Conservation (phyloP, 53 echinoderm and acorn worm species). For the Antedon mediterranea region DNA sequence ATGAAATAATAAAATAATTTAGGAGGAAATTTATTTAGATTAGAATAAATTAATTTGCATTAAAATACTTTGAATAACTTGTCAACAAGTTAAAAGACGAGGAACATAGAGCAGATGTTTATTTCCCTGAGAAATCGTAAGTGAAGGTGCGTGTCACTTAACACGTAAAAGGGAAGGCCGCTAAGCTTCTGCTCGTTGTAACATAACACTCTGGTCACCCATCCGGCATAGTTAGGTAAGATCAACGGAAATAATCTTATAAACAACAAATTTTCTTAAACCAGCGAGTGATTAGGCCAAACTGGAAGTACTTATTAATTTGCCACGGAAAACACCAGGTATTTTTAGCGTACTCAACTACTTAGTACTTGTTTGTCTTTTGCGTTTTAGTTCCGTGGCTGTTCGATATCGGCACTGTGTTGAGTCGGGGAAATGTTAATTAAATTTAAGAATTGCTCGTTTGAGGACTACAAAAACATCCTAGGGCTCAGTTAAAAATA, state of each 20-base stretch:
- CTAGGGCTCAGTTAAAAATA: neutral
- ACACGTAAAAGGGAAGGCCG: neutral
- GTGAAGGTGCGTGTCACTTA: neutral
- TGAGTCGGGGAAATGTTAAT: neutral
- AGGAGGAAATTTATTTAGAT: neutral
- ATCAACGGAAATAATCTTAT: neutral
- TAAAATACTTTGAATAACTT: neutral
- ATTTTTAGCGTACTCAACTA: neutral
- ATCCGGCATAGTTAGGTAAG: neutral
- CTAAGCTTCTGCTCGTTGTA: neutral
- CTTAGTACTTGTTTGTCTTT: neutral
- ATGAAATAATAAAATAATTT: neutral
- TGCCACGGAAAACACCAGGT: neutral
- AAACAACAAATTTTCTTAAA: neutral
- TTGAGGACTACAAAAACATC: neutral
- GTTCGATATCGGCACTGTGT: neutral
- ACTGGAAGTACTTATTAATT: neutral
- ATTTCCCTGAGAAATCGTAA: neutral
- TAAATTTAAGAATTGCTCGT: neutral
- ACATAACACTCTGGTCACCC: neutral
- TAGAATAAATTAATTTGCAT: neutral
- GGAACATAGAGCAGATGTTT: neutral
- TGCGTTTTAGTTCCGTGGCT: neutral
- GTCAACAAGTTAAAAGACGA: neutral
- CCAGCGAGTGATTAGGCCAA: neutral